phyloP scores from a whole-genome alignment of 2,888 invertebrate genomes.

The Augochlorella aurata region DNA sequence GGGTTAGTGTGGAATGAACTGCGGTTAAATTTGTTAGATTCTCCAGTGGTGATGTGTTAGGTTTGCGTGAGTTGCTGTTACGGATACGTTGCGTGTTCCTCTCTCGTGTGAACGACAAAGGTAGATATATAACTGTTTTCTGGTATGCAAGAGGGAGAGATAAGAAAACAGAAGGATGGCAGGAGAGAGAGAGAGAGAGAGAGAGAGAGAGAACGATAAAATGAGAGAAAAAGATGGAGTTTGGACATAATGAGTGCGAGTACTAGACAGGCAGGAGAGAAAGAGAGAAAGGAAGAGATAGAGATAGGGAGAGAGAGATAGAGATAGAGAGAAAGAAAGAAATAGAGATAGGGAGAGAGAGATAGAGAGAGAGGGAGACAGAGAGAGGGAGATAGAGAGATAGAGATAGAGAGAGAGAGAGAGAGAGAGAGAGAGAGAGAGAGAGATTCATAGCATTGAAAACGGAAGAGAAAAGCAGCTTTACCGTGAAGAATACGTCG shows the following conservation, averaged over 20 bases:
- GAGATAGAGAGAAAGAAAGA: slow-evolving; percentile 38
- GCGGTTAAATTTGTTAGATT: slow-evolving; percentile 63
- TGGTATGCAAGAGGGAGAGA: slow-evolving; percentile 17
- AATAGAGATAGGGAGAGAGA: no score
- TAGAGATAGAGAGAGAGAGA: not conserved
- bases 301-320: not conserved
- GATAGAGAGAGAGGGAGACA: not conserved
- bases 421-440: slow-evolving; percentile 28
- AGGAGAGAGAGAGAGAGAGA: slow-evolving; percentile 4
- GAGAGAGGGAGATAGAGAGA: slow-evolving; percentile 27
- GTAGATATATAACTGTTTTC: slow-evolving; percentile 28
- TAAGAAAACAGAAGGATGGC: slow-evolving; percentile 2
- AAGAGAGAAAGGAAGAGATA: not conserved
- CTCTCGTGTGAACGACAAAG: slow-evolving; percentile 39
- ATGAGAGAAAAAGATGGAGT: not conserved
- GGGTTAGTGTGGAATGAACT: slow-evolving; percentile 54
- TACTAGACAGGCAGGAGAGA: not conserved
- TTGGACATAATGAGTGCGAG: not conserved
- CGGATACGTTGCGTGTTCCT: slow-evolving; percentile 52
- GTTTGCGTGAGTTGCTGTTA: slow-evolving; percentile 56
- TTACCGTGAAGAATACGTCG: slow-evolving; percentile 38
- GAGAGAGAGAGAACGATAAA: not conserved
- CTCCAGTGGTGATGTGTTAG: slow-evolving; percentile 43
- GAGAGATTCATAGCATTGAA: slow-evolving; percentile 16
- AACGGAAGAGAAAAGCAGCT: slow-evolving; percentile 57